Conservation (phyloP, 1,140 invertebrate genomes). For the Brachystomella parvula region DNA sequence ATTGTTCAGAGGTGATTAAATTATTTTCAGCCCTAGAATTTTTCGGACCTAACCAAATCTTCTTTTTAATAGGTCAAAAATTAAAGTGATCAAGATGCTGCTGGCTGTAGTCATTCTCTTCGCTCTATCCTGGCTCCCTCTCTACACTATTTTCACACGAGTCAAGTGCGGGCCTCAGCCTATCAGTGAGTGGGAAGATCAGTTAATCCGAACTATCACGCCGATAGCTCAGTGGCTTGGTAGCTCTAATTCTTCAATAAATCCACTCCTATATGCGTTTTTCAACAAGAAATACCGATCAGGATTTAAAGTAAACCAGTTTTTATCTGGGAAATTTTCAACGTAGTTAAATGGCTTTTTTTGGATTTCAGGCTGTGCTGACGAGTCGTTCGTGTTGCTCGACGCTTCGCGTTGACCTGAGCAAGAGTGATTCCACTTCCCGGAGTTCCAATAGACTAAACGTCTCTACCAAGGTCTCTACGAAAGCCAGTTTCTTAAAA, state of each 20-base stretch:
- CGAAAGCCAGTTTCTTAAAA: neutral
- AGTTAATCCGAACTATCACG: constrained; percentile 43
- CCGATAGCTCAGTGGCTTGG: constrained; percentile 56
- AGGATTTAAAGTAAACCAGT: constrained; percentile 33
- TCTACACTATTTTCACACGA: constrained; percentile 47
- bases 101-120: constrained; percentile 52
- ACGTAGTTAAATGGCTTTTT: neutral
- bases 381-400: constrained; percentile 36
- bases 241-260: constrained; percentile 42
- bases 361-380: constrained; percentile 28
- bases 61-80: constrained; percentile 39
- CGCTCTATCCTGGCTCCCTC: constrained; percentile 53
- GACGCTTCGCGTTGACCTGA: constrained; percentile 34
- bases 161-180: constrained; percentile 41
- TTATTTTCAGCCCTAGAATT: neutral
- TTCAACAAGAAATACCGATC: constrained; percentile 37
- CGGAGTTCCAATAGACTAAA: constrained; percentile 35
- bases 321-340: neutral
- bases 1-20: constrained; percentile 34
- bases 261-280: constrained; percentile 37
- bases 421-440: constrained; percentile 32
- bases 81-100: constrained; percentile 54
- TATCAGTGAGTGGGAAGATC: constrained; percentile 33
- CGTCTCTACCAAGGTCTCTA: constrained; percentile 21
- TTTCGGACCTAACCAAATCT: constrained; percentile 4